Base-by-base conservation (phyloP, 2,888 invertebrate genomes). In the Toxonevra muliebris region DNA sequence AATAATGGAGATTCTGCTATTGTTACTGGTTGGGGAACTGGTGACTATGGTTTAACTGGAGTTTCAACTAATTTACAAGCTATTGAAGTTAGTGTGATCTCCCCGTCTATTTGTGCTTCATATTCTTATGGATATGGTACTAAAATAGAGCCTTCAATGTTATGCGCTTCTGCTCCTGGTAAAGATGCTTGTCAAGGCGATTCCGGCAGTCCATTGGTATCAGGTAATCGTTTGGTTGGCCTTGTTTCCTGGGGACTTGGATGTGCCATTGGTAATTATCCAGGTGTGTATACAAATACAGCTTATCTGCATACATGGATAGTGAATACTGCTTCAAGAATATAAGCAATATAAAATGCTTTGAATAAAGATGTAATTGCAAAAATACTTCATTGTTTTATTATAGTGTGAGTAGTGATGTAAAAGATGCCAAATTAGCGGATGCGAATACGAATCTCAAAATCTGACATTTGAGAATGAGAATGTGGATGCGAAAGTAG, bases 81-180 rank as follows among this genome's bases (percentile, higher is more conserved):
- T 12, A 83, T 89, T 1, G 83, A 86, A 0, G 87, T 86, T 74
- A 58, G 62, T 1, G 73, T 74, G 48, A 84, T 88, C 1, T 85
- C 78, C 70, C 79, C 84, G 1, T 68, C 75, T 0, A 74, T 79
- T 0, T 90, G 90, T 69, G 70, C 66, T 53, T 76, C 75, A 0
- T 69, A 74, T 0, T 85, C 84, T 0, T 89, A 68, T 55, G 50
- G 45, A 5, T 70, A 70, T 60, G 68, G 70, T 52, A 68, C 65
- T 20, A 59, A 10, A 2, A 69, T 82, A 8, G 80, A 79, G 19
- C 63, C 52, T 4, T 71, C 74, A 1, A 83, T 82, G 82, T 40
- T 83, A n/a, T 82, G 82, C 45, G 80, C 81, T 7, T 77, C 71
- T 45, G 76, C 77, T 8, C 43, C 63, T 0, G 77, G 81, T 41